Percentiles rank a stretch among this genome's conserved stretches.
phyloP scores from a whole-genome alignment of 2,797 vertebrate species.

The Syndactyla subalaris region DNA sequence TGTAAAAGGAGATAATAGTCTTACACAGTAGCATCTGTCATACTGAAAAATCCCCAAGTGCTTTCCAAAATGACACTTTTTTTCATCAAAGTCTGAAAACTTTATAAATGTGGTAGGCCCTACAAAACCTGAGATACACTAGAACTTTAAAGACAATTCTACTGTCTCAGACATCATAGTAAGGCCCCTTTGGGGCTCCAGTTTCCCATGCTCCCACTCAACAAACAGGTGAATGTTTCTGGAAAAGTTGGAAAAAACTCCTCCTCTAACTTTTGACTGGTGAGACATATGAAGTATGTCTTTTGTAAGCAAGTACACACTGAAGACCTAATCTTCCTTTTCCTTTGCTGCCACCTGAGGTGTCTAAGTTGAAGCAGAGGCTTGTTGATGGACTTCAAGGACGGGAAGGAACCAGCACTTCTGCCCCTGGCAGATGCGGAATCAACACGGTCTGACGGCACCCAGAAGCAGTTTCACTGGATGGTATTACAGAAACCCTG shows the following conservation, averaged over 20 bases:
- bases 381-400: accelerated
- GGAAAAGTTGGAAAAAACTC: background rate
- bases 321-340: background rate
- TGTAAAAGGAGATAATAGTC: background rate
- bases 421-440: background rate
- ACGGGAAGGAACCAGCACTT: accelerated
- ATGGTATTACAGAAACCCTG: background rate
- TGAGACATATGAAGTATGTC: background rate
- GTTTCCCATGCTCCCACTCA: background rate
- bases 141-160: background rate
- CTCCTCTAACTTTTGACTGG: background rate
- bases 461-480: accelerated
- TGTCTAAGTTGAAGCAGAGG: background rate
- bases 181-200: background rate
- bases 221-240: background rate
- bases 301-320: background rate
- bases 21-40: conserved; percentile 23
- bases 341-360: background rate
- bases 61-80: background rate
- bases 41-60: conserved; percentile 30
- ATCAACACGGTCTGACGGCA: accelerated
- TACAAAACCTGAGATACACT: background rate
- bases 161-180: background rate
- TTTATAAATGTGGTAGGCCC: background rate
- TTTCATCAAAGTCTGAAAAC: background rate